These are phyloP conservation scores for Brassicogethes aeneus DNA, from an alignment of 2,888 invertebrate species.

Conservation along the genomic window DNA sequence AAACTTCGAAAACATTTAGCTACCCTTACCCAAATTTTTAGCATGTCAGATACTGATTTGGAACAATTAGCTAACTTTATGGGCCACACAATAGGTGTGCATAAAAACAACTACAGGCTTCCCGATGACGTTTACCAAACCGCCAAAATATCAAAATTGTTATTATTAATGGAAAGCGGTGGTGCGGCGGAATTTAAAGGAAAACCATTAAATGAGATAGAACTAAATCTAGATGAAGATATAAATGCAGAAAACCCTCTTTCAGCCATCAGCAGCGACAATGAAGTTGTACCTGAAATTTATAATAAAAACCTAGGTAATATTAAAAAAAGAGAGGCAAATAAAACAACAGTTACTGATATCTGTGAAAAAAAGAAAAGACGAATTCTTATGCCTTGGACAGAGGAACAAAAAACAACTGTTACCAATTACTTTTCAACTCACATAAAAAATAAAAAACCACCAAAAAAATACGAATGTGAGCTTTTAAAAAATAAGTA, in stretches of 20 bases:
- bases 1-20: constrained; percentile 23
- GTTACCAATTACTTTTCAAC: neutral
- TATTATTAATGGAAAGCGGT: too few species aligned
- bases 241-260: neutral
- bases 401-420: neutral
- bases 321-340: neutral
- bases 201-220: constrained; percentile 15
- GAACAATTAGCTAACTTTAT: constrained; percentile 23
- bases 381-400: neutral
- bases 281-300: too few species aligned
- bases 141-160: constrained; percentile 18
- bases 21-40: constrained; percentile 23
- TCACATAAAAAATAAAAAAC: neutral
- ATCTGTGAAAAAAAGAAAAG: neutral
- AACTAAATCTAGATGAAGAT: constrained; percentile 9
- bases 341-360: too few species aligned
- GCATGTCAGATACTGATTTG: constrained; percentile 19
- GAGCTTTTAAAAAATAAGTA: neutral
- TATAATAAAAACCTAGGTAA: neutral
- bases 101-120: constrained; percentile 17
- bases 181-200: constrained; percentile 14
- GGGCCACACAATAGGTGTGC: constrained; percentile 19
- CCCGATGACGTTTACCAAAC: constrained; percentile 20
- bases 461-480: neutral
- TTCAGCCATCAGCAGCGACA: too few species aligned